Conservation (phyloP, 2,888 invertebrate genomes). For the Drosophila neutralis region DNA sequence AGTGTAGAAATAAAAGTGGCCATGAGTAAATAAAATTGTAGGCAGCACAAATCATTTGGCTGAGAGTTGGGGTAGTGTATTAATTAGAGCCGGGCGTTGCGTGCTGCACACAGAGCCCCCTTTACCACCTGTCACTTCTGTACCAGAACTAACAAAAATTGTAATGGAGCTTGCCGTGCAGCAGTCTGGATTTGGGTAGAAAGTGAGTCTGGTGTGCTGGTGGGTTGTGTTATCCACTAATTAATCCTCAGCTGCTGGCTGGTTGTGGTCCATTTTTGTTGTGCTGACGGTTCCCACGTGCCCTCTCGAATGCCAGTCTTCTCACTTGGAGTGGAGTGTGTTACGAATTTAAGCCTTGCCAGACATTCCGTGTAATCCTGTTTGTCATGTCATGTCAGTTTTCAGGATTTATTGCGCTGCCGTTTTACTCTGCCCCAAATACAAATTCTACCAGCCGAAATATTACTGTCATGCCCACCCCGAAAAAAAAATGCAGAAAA, state of each 20-base stretch:
- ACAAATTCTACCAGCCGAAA: slow-evolving; percentile 62
- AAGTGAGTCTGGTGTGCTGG: slow-evolving; percentile 20
- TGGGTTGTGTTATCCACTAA: slow-evolving; percentile 70
- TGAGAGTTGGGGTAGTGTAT: slow-evolving; percentile 23
- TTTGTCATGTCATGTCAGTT: slow-evolving; percentile 84
- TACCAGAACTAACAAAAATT: slow-evolving; percentile 56
- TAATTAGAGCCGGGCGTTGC: slow-evolving; percentile 48
- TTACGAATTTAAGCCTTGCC: slow-evolving; percentile 77
- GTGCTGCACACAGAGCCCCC: slow-evolving; percentile 46
- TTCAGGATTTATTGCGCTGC: slow-evolving; percentile 82
- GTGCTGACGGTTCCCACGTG: slow-evolving; percentile 54
- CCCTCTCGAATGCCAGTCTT: slow-evolving; percentile 6
- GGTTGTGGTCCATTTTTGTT: slow-evolving; percentile 55
- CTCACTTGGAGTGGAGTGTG: slow-evolving; percentile 57
- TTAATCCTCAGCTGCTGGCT: slow-evolving; percentile 72
- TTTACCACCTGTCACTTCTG: slow-evolving; percentile 62
- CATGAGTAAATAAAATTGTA: slow-evolving; percentile 46
- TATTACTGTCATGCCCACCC: slow-evolving; percentile 39
- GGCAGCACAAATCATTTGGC: slow-evolving; percentile 50
- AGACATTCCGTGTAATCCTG: slow-evolving; percentile 81
- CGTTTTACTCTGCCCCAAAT: slow-evolving; percentile 53
- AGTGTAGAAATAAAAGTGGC: slow-evolving; percentile 38
- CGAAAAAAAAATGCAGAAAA: slow-evolving; percentile 52
- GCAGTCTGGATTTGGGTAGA: slow-evolving; percentile 5
- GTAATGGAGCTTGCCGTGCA: slow-evolving; percentile 60